Conservation (phyloP, 2,888 invertebrate genomes). For the Andricus quercusramuli region DNA sequence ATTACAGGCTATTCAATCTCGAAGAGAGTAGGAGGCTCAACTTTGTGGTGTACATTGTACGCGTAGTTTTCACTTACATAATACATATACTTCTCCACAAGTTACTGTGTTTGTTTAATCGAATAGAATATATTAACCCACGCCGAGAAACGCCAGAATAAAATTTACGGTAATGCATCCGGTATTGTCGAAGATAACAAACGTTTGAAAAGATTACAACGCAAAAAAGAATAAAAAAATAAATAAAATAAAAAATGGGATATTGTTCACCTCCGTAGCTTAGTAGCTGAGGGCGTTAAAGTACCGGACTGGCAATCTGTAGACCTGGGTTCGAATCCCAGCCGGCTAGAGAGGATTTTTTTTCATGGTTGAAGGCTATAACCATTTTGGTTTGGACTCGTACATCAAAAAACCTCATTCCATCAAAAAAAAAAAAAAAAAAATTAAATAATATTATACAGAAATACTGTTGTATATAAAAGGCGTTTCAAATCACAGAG, state of each 20-base stretch:
- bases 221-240: background rate
- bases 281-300: too few species aligned
- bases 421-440: too few species aligned
- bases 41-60: background rate
- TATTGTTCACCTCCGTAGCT: too few species aligned
- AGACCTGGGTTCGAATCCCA: too few species aligned
- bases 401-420: too few species aligned
- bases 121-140: slow-evolving; percentile 7
- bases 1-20: slow-evolving; percentile 7
- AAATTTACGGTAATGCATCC: background rate
- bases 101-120: background rate
- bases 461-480: too few species aligned
- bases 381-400: too few species aligned
- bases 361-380: too few species aligned
- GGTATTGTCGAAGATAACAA: slow-evolving; percentile 2
- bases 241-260: background rate
- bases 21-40: background rate
- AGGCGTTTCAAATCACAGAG: too few species aligned
- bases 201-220: background rate
- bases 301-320: too few species aligned
- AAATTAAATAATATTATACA: too few species aligned
- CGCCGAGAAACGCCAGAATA: background rate
- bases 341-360: too few species aligned
- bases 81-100: background rate
- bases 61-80: background rate